Conservation (phyloP, 2,797 vertebrate genomes). For the Hydrophis major region DNA sequence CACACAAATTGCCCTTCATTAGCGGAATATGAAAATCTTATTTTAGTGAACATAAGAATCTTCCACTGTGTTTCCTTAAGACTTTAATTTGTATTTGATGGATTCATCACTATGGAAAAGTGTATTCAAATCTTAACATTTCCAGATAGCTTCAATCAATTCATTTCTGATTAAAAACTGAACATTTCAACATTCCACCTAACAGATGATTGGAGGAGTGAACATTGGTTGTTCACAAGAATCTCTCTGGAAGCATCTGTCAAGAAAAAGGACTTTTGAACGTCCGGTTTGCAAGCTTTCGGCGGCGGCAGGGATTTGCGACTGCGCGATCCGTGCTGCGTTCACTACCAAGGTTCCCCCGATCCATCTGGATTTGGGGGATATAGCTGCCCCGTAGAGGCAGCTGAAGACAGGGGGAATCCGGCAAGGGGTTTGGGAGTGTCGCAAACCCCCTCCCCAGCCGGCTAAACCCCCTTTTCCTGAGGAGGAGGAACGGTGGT, state of each 20-base stretch:
- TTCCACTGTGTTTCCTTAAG: conserved; percentile 1
- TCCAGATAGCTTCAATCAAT: not conserved
- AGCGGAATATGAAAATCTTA: no score
- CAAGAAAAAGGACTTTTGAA: not conserved
- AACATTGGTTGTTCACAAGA: not conserved
- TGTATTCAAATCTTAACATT: conserved; percentile 3
- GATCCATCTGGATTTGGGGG: no score
- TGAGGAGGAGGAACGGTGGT: no score
- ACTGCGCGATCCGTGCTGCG: no score
- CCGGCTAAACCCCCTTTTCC: no score
- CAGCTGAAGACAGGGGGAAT: no score
- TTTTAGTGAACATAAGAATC: not conserved
- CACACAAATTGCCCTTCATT: not conserved
- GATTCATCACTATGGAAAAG: conserved; percentile 1
- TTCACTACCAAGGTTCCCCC: no score
- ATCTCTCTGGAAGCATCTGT: not conserved
- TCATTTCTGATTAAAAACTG: not conserved
- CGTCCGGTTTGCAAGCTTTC: no score
- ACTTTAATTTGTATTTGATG: conserved; percentile 8
- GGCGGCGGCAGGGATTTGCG: no score
- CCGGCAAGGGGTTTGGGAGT: no score
- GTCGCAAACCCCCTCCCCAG: no score
- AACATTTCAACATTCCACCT: not conserved
- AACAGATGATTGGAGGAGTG: not conserved
- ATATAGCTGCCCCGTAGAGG: no score